Conservation (phyloP, 2,888 invertebrate species). For the Drosophila fungiperda region DNA sequence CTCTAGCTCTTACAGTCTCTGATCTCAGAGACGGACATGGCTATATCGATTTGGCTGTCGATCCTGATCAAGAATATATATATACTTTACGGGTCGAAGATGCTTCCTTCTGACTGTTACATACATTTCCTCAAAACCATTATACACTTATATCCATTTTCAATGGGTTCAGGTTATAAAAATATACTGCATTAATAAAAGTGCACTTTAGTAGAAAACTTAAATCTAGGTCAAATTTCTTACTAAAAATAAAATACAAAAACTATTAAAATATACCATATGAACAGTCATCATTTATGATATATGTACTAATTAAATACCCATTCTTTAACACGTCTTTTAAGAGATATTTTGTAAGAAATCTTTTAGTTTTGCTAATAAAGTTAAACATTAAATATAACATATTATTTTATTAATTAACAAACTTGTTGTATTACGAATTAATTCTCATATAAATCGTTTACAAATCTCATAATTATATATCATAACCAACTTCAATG, state of each 20-base stretch:
- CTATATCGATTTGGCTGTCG: too few species aligned
- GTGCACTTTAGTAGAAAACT: not conserved
- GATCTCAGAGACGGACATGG: too few species aligned
- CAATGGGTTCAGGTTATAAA: not conserved
- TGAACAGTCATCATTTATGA: not conserved
- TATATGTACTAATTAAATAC: not conserved
- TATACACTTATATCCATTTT: too few species aligned
- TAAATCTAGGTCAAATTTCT: not conserved
- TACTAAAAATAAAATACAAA: not conserved
- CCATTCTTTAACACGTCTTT: not conserved
- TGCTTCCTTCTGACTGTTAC: too few species aligned
- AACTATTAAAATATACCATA: not conserved
- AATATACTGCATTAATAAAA: not conserved
- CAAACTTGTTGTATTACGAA: not conserved
- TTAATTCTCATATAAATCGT: not conserved
- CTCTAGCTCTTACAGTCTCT: too few species aligned
- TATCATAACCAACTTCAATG: conserved; percentile 18
- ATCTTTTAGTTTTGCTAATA: not conserved
- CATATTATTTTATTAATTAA: not conserved
- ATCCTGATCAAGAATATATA: too few species aligned
- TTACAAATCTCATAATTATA: not conserved
- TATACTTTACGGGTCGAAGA: too few species aligned
- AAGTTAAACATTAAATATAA: not conserved
- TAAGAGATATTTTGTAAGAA: not conserved
- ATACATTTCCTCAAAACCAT: too few species aligned